Evolutionary conservation across 2,888 invertebrate species (phyloP).

Genomic region (Formica aserva): DNA sequence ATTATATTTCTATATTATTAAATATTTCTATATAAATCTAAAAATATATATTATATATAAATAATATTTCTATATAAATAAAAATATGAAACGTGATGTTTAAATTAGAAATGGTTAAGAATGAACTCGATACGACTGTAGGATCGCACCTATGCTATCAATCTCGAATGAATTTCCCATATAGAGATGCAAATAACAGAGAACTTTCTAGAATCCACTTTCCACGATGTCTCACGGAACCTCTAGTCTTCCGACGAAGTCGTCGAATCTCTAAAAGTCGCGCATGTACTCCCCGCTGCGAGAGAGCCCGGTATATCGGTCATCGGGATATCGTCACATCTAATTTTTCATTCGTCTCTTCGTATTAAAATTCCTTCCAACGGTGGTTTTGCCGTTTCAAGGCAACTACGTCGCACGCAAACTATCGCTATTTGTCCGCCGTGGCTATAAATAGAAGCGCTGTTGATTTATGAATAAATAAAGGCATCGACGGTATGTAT

Average conservation of each 20-base stretch:
- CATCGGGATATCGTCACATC: neutral
- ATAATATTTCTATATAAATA: neutral
- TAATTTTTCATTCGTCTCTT: conserved; percentile 42
- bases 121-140: neutral
- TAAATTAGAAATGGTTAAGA: neutral
- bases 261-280: conserved; percentile 10
- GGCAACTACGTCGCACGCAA: conserved; percentile 76
- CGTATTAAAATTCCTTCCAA: conserved; percentile 73
- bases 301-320: conserved; percentile 20
- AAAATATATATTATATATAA: no score
- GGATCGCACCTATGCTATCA: conserved; percentile 1
- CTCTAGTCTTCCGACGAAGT: neutral
- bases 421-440: conserved; percentile 84
- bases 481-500: conserved; percentile 76
- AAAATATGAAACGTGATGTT: no score
- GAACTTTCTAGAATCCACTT: conserved; percentile 51
- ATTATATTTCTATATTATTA: neutral
- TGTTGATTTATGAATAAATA: conserved; percentile 85
- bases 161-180: conserved; percentile 27
- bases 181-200: conserved; percentile 26
- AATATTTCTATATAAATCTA: neutral
- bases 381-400: conserved; percentile 80
- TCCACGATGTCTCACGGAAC: conserved; percentile 20
- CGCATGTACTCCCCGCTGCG: neutral
- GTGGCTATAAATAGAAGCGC: conserved; percentile 82